These are phyloP conservation scores for Halcyon chelicuti DNA, from an alignment of 2,797 vertebrate genomes.

Conservation along the genomic window DNA sequence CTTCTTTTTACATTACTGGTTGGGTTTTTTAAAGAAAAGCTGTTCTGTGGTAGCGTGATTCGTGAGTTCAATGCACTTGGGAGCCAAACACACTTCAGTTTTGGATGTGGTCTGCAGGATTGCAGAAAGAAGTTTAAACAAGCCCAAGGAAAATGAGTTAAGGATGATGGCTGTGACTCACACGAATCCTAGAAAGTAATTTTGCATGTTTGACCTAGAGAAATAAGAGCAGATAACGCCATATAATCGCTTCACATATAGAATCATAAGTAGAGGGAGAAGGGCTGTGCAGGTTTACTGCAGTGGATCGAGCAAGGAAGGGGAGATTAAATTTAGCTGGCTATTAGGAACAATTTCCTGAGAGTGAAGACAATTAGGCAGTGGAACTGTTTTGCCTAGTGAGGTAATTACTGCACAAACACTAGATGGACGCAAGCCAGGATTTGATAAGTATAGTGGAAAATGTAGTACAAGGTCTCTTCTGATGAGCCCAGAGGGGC, in stretches of 20 bases:
- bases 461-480: conserved; percentile 66
- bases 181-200: neutral
- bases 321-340: conserved; percentile 64
- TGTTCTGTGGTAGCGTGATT: neutral
- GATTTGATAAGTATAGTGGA: conserved; percentile 69
- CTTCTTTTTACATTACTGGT: neutral
- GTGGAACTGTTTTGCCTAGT: conserved; percentile 69
- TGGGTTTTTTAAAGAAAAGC: neutral
- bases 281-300: neutral
- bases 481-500: conserved; percentile 53
- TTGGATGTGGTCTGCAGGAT: accelerated
- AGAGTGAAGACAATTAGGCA: conserved; percentile 64
- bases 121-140: neutral
- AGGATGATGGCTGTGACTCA: neutral
- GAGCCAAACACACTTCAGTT: neutral
- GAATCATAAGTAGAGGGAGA: neutral
- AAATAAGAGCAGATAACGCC: neutral
- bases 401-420: conserved; percentile 72
- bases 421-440: conserved; percentile 45
- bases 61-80: neutral
- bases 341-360: conserved; percentile 68
- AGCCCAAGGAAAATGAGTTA: neutral
- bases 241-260: accelerated
- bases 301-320: neutral
- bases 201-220: neutral